phyloP scores from a whole-genome alignment of 1,140 invertebrate genomes.

The Heterodera schachtii region DNA sequence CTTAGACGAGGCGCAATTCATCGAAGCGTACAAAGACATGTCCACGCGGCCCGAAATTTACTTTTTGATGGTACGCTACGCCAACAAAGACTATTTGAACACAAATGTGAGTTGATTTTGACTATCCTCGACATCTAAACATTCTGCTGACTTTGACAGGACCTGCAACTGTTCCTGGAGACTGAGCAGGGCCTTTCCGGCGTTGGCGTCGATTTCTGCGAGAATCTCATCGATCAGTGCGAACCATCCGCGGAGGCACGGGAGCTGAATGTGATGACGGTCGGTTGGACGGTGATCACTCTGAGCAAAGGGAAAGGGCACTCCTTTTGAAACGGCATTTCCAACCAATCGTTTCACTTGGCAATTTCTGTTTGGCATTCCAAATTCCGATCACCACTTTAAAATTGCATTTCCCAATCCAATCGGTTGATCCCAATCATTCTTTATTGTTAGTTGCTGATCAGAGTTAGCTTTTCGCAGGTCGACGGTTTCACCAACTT shows the following conservation, averaged over 20 bases:
- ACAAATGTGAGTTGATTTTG: conserved; percentile 18
- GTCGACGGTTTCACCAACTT: conserved; percentile 71
- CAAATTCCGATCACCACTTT: no score
- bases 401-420: no score
- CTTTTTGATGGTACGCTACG: conserved; percentile 73
- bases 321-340: no score
- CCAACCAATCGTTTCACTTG: no score
- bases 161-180: conserved; percentile 73
- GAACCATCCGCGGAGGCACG: conserved; percentile 72
- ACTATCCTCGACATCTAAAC: no score
- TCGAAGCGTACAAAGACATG: conserved; percentile 73
- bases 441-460: no score
- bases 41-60: conserved; percentile 74
- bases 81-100: conserved; percentile 70
- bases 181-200: conserved; percentile 73
- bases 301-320: no score
- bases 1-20: conserved; percentile 71
- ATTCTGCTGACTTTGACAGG: conserved; percentile 54
- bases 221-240: conserved; percentile 71
- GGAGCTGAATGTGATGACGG: conserved; percentile 70
- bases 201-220: conserved; percentile 69
- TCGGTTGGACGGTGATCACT: no score
- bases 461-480: no score
- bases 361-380: no score
- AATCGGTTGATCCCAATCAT: no score